These are phyloP conservation scores for Mormyrus hasselquistii DNA, from an alignment of 2,797 vertebrate genomes.

Conservation along the genomic window DNA sequence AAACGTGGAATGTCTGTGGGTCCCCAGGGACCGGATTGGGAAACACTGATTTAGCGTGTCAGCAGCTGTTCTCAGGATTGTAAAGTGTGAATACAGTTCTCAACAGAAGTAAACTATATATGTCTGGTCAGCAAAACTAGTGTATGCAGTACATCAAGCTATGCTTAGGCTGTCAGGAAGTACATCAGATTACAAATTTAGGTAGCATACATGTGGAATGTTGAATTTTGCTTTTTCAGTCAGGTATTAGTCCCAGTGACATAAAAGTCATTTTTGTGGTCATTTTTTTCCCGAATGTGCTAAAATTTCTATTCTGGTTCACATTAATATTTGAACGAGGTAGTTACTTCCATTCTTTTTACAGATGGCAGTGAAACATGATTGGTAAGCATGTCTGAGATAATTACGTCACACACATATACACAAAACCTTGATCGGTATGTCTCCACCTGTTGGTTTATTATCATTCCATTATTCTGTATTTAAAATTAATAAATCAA, in stretches of 20 bases:
- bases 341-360: constrained; percentile 28
- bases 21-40: background rate
- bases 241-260: constrained; percentile 27
- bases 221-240: constrained; percentile 47
- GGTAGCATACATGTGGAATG: constrained; percentile 18
- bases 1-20: background rate
- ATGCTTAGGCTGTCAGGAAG: background rate
- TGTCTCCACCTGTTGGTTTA: background rate
- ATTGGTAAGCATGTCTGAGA: constrained; percentile 17
- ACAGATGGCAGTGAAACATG: constrained; percentile 4
- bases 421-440: background rate
- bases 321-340: constrained; percentile 40
- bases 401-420: background rate
- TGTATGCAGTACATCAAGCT: background rate
- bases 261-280: constrained; percentile 26
- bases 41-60: background rate
- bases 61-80: background rate
- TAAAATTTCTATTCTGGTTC: constrained; percentile 44
- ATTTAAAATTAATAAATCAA: background rate
- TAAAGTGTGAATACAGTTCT: background rate
- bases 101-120: background rate
- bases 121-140: background rate
- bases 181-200: constrained; percentile 10
- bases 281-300: constrained; percentile 29
- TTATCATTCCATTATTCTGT: background rate